Base-by-base conservation (phyloP, 1,140 invertebrate genomes). In the Aphaenogaster rudis region DNA sequence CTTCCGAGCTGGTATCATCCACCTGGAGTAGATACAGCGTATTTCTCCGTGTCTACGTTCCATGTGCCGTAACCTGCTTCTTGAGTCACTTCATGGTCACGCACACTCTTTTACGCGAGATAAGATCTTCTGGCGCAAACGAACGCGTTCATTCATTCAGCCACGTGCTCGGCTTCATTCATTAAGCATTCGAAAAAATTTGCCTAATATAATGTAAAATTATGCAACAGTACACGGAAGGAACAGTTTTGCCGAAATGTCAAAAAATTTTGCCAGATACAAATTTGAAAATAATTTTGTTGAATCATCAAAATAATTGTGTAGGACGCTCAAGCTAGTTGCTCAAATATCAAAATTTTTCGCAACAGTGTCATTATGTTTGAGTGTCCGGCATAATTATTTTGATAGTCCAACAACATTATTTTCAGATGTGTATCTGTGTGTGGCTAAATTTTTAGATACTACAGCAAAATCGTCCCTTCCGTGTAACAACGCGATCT, bases 101-200 rank as follows among this genome's bases (percentile, higher is more conserved):
- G 88, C 77, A 90, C 77, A 52, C 48, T 67, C 71, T 71, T 76
- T 76, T 21, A 48, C 21, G 48, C 21, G 63, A 89, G 88, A 90
- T 89, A 86, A 76, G 66, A 90, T 89, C 88, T 90, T 39, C 45
- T 0, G 33, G 28, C 48, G 28, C 13, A 50, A 54, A 74, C 21
- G 2, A 77, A 81, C 82, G 54, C 82, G 69, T 86, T 88, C 88
- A 81, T 89, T 86, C 88, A 82, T 78, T 71, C 54, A 39, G n/a
- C 36, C 50, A 3, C 28, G 13, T 52, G 48, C 57, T 86, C 42
- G 33, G 21, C 13, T 67, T 39, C 59, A 11, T 71, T 50, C 66
- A 82, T 50, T 59, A 61, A 48, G 17, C 9, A 7, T 17, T 48
- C 39, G 0, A 45, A n/a, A 81, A 39, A 57, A 39, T n/a, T 54